These are phyloP conservation scores for Adelognathus sp. DNA, from an alignment of 2,888 invertebrate species.

Conservation along the genomic window DNA sequence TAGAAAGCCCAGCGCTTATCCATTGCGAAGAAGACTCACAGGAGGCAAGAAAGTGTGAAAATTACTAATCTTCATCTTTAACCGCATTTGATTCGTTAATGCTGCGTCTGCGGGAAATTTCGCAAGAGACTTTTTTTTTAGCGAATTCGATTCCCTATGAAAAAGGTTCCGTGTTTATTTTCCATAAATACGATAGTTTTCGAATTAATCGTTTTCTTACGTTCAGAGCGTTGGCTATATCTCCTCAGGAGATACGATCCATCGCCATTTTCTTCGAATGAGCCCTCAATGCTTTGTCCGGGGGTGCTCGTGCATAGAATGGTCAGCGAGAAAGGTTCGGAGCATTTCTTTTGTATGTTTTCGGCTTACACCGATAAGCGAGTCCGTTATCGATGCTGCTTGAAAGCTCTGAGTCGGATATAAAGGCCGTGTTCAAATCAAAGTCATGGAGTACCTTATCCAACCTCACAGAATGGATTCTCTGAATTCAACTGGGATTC, in stretches of 20 bases:
- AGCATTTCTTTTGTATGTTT: background rate
- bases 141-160: background rate
- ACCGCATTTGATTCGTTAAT: background rate
- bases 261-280: background rate
- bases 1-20: background rate
- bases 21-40: background rate
- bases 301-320: background rate
- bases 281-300: background rate
- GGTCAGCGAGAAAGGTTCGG: background rate
- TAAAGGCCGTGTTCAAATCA: slow-evolving; percentile 29
- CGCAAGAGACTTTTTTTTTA: background rate
- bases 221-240: background rate
- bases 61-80: background rate
- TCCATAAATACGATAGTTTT: background rate
- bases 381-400: background rate
- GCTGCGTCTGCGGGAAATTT: background rate
- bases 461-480: slow-evolving; percentile 44
- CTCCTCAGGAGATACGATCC: background rate
- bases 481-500: slow-evolving; percentile 29
- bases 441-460: slow-evolving; percentile 26
- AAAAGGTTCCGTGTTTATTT: background rate
- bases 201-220: background rate
- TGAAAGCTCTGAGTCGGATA: background rate
- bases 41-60: background rate
- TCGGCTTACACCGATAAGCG: background rate